Evolutionary conservation across 2,888 invertebrate genomes (phyloP).

Genomic region (Andrena hattorfiana): DNA sequence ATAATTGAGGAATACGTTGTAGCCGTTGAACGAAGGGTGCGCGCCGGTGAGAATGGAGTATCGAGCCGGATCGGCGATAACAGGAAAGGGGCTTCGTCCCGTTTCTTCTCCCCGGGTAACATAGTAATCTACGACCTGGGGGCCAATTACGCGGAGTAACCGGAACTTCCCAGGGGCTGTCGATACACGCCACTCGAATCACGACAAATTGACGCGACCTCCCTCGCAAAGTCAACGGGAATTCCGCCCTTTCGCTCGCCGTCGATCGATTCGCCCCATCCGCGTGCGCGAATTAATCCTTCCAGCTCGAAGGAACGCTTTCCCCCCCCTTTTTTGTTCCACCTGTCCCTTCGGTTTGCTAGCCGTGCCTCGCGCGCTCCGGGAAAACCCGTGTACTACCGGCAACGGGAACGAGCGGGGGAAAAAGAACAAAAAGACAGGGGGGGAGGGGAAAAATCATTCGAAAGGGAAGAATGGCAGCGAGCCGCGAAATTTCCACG

Average conservation of each 20-base stretch:
- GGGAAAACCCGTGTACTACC: constrained; percentile 17
- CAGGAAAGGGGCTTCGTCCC: constrained; percentile 32
- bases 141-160: constrained; percentile 65
- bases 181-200: constrained; percentile 63
- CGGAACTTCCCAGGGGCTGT: constrained; percentile 59
- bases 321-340: not conserved
- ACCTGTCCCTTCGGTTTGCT: not conserved
- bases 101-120: constrained; percentile 57
- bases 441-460: not conserved
- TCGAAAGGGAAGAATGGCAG: constrained; percentile 20
- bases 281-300: constrained; percentile 57
- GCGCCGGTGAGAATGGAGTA: constrained; percentile 12
- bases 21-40: not conserved
- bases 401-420: not conserved
- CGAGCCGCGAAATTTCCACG: constrained; percentile 50
- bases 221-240: constrained; percentile 61
- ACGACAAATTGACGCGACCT: constrained; percentile 59
- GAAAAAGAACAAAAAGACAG: not conserved
- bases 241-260: constrained; percentile 49
- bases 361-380: not conserved
- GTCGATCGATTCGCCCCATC: constrained; percentile 51
- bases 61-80: constrained; percentile 46
- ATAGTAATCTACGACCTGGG: constrained; percentile 57
- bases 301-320: constrained; percentile 34
- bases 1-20: not conserved